Percentiles rank a stretch among this genome's conserved stretches.
These are phyloP conservation scores for Chrysotoxum bicinctum DNA, from an alignment of 2,888 invertebrate genomes.

Conservation along the genomic window DNA sequence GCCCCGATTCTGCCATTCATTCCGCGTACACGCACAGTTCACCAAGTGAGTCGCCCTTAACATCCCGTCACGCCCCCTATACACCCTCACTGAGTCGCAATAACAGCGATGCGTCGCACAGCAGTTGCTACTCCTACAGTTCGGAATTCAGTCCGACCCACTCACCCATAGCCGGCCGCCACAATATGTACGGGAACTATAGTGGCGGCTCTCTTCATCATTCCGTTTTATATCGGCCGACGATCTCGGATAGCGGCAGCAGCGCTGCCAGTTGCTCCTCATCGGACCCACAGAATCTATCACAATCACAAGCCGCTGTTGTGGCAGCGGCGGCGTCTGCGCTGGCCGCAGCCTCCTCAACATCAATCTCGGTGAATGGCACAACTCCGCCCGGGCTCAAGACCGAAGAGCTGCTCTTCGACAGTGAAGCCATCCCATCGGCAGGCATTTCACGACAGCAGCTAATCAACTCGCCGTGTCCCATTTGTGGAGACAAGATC, in stretches of 20 bases:
- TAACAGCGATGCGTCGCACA: slow-evolving; percentile 95
- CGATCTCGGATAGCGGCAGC: slow-evolving; percentile 76
- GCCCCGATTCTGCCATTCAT: slow-evolving; percentile 94
- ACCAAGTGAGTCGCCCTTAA: slow-evolving; percentile 93
- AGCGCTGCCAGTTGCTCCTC: slow-evolving; percentile 71
- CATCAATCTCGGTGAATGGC: slow-evolving; percentile 61
- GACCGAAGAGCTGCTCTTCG: slow-evolving; percentile 75
- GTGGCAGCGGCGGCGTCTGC: slow-evolving; percentile 66
- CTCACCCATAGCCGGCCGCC: slow-evolving; percentile 91
- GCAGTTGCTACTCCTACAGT: slow-evolving; percentile 93
- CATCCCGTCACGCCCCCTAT: slow-evolving; percentile 90
- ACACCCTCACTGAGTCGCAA: slow-evolving; percentile 93
- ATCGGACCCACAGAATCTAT: slow-evolving; percentile 71
- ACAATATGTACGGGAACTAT: slow-evolving; percentile 80
- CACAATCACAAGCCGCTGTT: slow-evolving; percentile 77
- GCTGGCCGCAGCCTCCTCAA: slow-evolving; percentile 67
- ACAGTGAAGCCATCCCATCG: slow-evolving; percentile 81
- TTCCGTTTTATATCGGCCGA: slow-evolving; percentile 83
- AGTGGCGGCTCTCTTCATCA: slow-evolving; percentile 82
- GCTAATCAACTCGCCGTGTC: slow-evolving; percentile 95
- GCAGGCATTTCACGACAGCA: slow-evolving; percentile 94
- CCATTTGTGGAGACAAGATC: slow-evolving; percentile 97
- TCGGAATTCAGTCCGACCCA: slow-evolving; percentile 93
- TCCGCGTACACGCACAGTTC: slow-evolving; percentile 91
- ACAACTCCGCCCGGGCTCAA: slow-evolving; percentile 72